Evolutionary conservation across 1,140 invertebrate genomes (phyloP).

Genomic region (Aphelinus atriplicis): DNA sequence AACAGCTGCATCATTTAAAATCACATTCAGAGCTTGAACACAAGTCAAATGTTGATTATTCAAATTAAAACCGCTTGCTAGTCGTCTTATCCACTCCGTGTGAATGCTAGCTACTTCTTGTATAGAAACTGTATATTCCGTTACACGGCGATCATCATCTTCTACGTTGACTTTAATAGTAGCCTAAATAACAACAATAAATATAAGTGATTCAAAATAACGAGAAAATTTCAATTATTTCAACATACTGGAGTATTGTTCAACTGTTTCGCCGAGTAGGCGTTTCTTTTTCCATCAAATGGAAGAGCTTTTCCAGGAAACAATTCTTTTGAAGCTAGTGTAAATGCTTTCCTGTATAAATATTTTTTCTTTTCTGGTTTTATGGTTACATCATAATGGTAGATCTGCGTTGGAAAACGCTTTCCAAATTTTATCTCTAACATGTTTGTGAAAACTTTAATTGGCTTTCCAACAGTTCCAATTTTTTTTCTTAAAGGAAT

Average conservation of each 20-base stretch:
- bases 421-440: conserved; percentile 62
- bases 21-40: conserved; percentile 83
- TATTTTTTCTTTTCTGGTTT: conserved; percentile 66
- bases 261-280: conserved; percentile 63
- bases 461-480: conserved; percentile 62
- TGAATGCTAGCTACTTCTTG: neutral
- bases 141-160: conserved; percentile 60
- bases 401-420: conserved; percentile 57
- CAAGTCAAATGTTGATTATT: conserved; percentile 36
- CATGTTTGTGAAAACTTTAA: conserved; percentile 69
- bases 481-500: conserved; percentile 21
- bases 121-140: conserved; percentile 66
- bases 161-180: conserved; percentile 26
- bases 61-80: neutral
- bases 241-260: too few species aligned
- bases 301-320: conserved; percentile 60
- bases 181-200: conserved; percentile 1
- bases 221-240: too few species aligned
- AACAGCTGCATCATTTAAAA: conserved; percentile 73
- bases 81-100: neutral
- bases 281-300: conserved; percentile 79
- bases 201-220: neutral
- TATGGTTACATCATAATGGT: conserved; percentile 69
- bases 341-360: conserved; percentile 57
- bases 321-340: conserved; percentile 46